Conservation (phyloP, 1,140 invertebrate genomes). For the Conus ventricosus region DNA sequence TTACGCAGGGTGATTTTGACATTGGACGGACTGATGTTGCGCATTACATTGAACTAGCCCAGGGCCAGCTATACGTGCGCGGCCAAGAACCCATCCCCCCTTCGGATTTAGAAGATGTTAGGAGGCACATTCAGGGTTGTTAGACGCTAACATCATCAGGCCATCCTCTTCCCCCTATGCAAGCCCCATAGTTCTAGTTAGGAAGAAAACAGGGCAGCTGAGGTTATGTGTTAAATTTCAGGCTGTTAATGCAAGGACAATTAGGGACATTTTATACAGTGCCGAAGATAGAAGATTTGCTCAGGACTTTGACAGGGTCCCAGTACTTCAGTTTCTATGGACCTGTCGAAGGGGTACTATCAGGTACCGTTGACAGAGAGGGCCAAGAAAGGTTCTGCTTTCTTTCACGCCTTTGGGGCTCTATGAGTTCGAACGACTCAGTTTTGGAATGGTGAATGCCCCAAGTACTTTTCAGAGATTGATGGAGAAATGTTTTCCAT, state of each 20-base stretch:
- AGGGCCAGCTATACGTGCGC: background rate
- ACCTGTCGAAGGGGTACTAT: background rate
- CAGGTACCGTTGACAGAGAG: background rate
- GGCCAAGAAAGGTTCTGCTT: background rate
- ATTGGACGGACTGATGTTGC: background rate
- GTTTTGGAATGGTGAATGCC: constrained; percentile 17
- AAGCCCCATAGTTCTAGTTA: background rate
- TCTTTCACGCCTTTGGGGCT: background rate
- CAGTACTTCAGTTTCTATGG: background rate
- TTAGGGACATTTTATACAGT: background rate
- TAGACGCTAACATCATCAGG: background rate
- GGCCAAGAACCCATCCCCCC: background rate
- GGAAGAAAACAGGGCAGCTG: too few relatives aligned
- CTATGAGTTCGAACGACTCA: constrained; percentile 9
- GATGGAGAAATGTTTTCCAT: background rate
- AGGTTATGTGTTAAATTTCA: too few relatives aligned
- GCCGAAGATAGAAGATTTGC: background rate
- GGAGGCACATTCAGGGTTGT: background rate
- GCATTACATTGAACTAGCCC: background rate
- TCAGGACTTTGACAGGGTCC: background rate
- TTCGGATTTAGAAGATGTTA: background rate
- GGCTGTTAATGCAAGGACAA: too few relatives aligned
- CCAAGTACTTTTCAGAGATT: constrained; percentile 1
- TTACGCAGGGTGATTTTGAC: background rate
- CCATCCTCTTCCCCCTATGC: background rate